These are phyloP conservation scores for Habropoda laboriosa DNA, from an alignment of 1,140 invertebrate genomes.

Conservation along the genomic window DNA sequence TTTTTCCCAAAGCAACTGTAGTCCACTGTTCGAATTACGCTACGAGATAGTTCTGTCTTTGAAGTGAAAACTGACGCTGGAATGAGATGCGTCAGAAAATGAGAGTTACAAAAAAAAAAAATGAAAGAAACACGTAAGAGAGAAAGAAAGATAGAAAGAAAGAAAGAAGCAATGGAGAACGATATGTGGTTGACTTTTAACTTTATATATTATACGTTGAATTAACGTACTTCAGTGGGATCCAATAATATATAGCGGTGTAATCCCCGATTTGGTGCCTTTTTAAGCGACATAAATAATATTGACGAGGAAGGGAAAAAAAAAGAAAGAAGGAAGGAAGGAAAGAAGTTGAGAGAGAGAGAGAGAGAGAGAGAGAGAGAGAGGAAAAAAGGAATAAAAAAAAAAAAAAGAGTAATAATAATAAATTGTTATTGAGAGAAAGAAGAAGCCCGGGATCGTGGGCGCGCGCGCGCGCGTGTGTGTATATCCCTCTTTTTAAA, in stretches of 20 bases:
- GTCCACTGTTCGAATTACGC: too few relatives aligned
- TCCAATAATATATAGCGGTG: conserved; percentile 70
- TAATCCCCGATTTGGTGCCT: conserved; percentile 81
- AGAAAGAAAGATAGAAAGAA: conserved; percentile 4
- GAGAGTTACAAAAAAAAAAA: conserved; percentile 52
- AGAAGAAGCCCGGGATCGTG: conserved; percentile 68
- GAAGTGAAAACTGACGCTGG: too few relatives aligned
- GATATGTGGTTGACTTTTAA: conserved; percentile 69
- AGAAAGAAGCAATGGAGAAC: conserved; percentile 3
- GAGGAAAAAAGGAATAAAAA: conserved; percentile 27
- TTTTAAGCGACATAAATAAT: conserved; percentile 77
- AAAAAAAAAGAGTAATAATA: conserved; percentile 27
- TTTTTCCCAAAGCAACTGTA: too few relatives aligned
- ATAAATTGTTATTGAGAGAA: conserved; percentile 76
- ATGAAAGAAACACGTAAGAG: conserved; percentile 24
- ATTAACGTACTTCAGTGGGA: conserved; percentile 76
- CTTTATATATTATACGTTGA: conserved; percentile 75
- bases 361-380: conserved; percentile 43
- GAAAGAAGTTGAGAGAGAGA: conserved; percentile 30
- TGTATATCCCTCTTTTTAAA: conserved; percentile 52
- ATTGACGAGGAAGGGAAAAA: conserved; percentile 55
- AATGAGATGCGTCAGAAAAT: conserved; percentile 76
- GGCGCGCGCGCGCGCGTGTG: conserved; percentile 50
- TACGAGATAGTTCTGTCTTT: too few relatives aligned
- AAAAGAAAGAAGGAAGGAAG: conserved; percentile 36